Base-by-base conservation (phyloP, 2,113 vertebrate genomes). In the Camelus bactrianus region DNA sequence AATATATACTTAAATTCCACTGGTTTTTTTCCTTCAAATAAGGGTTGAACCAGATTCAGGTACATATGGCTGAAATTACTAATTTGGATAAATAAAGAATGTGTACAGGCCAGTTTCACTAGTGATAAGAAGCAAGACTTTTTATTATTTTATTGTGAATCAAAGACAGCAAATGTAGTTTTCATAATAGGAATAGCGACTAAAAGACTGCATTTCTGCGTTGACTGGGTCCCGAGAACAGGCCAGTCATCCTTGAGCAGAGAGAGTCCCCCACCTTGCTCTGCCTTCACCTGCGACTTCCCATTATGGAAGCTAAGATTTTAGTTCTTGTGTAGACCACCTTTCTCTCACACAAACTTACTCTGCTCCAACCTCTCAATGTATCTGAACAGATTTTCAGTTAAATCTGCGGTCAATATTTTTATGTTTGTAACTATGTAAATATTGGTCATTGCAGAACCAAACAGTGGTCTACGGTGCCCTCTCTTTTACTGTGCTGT, bases 1-100 rank as follows among this genome's bases (percentile, higher is more conserved):
- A 96, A 92, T 75, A 73, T 14, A 60, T 20, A 88, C 46, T 91
- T 93, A 87, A 93, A 91, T 88, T 64, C 67, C 38, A 52, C 5
- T 52, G 6, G 56, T 19, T 77, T n/a, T 13, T 24, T 56, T 20
- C 42, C 10, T 26, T 19, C 32, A 62, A 86, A 20, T 50, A 82
- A 96, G 12, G 26, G 70, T 16, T 50, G 54, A 91, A 73, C 26
- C 22, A 85, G 32, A 94, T 76, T 92, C 38, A 69, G 20, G 19
- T 70, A 38, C 5, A 86, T 15, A 19, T n/a, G 26, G 28, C 13
- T 38, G 73, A 70, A 65, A 38, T 64, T 64, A 89, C n/a, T 70
- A 2, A 24, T 58, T 67, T 32, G 20, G 56, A 15, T 84, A 30
- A 80, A 62, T 79, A 58, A 81, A 17, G 42, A 6, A 24, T 65